Base-by-base conservation (phyloP, 2,888 invertebrate species). In the Altica lythri region DNA sequence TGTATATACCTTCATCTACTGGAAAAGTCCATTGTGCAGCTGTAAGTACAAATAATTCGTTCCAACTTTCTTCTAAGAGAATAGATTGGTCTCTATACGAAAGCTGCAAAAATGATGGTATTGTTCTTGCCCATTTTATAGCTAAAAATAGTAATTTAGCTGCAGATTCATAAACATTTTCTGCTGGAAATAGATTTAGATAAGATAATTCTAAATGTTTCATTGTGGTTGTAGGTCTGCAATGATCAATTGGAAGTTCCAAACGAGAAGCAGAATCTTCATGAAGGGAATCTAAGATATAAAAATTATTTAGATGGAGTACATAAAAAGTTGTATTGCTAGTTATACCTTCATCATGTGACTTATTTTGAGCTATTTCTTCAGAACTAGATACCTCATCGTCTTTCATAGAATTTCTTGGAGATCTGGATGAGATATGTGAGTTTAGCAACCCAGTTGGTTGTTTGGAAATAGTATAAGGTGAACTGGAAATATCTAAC, bases 11-110 rank as follows among this genome's bases (percentile, higher is more conserved):
- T 78, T 88, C 86, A 60, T 90, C 88, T 25, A 91, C 82, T 12
- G 84, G 82, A 55, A 90, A 82, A 1, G 86, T 83, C 84, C 88
- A 89, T 70, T 93, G 91, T 0, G 91, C 89, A 5, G 91, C 89
- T 19, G 89, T 91, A 6, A 93, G 74, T 1, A 92, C 82, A 72
- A 92, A 92, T 2, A 93, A 75, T 71, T 92, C 92, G 66, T 85
- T 86, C 93, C 93, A 93, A 19, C 89, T 86, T 69, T 85, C 86
- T 67, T 89, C 87, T 46, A 93, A 75, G 29, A 93, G 79, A 44
- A 83, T 80, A 0, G 84, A 83, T 71, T 91, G 92, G 66, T 92
- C 92, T 40, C 83, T 74, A 61, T 82, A 83, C 0, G 86, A 83
- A 46, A 88, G 75, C 82, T 89, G 87, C 10, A 85, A 75, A 72